Conservation (phyloP, 2,113 vertebrate genomes). For the Meles meles region DNA sequence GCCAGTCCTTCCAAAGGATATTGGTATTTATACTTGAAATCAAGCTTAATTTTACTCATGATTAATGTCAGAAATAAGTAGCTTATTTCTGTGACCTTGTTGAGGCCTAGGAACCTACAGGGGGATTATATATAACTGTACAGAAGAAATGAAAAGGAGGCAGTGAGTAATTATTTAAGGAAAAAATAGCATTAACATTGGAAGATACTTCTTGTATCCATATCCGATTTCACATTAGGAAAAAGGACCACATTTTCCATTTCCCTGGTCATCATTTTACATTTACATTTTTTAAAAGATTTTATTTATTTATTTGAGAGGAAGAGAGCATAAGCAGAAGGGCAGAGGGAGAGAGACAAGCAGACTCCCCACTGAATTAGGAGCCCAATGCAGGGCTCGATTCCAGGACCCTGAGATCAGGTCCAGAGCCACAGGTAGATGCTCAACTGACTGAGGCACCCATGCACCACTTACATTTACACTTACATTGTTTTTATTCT, state of each 20-base stretch:
- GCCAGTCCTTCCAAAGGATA: slow-evolving; percentile 1
- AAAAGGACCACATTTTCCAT: not conserved
- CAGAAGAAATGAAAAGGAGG: slow-evolving; percentile 29
- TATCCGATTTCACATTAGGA: not conserved
- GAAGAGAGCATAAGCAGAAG: not conserved
- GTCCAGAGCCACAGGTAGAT: not conserved
- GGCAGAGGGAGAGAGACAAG: not conserved
- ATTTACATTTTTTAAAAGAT: not conserved
- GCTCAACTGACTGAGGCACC: not conserved
- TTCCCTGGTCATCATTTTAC: not conserved
- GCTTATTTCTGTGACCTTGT: slow-evolving; percentile 77
- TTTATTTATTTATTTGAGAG: not conserved
- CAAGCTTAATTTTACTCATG: slow-evolving; percentile 73
- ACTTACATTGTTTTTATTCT: not conserved
- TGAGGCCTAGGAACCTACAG: slow-evolving; percentile 56
- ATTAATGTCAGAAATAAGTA: slow-evolving; percentile 76
- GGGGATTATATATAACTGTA: slow-evolving; percentile 55
- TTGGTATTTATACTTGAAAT: slow-evolving; percentile 72
- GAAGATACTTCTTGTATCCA: not conserved
- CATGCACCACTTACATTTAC: not conserved
- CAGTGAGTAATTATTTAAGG: not conserved
- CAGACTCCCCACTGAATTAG: not conserved
- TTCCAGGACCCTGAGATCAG: not conserved
- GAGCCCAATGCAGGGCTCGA: not conserved
- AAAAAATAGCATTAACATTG: not conserved